A percentile compares a stretch with the other conserved stretches of the same genome.
Conservation (phyloP, 2,797 vertebrate genomes). For the Stomatorhinus walkeri region DNA sequence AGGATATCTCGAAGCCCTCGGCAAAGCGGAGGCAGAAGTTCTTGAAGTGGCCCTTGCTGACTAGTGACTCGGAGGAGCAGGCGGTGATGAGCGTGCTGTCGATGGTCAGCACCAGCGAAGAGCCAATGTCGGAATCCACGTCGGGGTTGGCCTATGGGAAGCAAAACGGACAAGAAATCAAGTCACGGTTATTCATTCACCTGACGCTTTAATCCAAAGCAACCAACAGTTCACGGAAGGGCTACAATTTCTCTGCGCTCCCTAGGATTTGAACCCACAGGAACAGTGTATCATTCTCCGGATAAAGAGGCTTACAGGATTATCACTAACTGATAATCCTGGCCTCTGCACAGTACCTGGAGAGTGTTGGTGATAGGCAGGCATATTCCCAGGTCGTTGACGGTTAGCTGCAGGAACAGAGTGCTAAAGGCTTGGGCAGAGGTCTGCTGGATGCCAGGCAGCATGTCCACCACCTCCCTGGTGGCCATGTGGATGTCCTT, state of each 20-base stretch:
- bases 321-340: background rate
- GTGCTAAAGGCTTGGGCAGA: conserved; percentile 96
- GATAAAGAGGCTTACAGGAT: background rate
- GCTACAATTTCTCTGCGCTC: background rate
- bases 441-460: conserved; percentile 95
- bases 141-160: conserved; percentile 77
- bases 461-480: conserved; percentile 95
- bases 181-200: conserved; percentile 46
- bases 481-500: conserved; percentile 98
- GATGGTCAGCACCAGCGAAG: conserved; percentile 92
- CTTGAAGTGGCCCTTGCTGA: conserved; percentile 99
- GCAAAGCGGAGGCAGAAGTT: conserved; percentile 98
- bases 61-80: conserved; percentile 94
- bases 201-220: background rate
- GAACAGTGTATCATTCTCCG: background rate
- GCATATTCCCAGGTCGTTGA: conserved; percentile 95
- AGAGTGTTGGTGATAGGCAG: conserved; percentile 82
- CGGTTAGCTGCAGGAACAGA: conserved; percentile 94
- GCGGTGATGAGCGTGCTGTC: conserved; percentile 98
- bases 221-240: background rate
- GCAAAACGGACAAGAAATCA: background rate
- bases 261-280: background rate
- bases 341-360: conserved; percentile 47
- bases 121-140: conserved; percentile 89
- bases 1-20: conserved; percentile 95